A percentile compares a stretch with the other conserved stretches of the same genome.
Evolutionary conservation across 2,797 vertebrate genomes (phyloP).

Genomic region (Oreortyx pictus): DNA sequence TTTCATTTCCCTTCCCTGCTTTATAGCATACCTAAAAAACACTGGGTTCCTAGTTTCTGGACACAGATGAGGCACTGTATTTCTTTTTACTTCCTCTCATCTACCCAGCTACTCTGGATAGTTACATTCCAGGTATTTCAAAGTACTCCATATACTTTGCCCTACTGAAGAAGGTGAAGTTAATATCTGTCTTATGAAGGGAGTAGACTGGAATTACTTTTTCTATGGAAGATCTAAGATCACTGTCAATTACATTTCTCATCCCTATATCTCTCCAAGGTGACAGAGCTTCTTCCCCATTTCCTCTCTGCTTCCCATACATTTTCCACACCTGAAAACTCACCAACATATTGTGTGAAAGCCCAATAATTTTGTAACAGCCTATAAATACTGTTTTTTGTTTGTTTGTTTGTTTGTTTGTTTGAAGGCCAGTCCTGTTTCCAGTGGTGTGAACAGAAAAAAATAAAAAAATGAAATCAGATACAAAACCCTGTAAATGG

Average conservation of each 20-base stretch:
- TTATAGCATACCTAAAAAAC: background rate
- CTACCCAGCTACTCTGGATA: background rate
- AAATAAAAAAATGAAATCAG: background rate
- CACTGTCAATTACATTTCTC: background rate
- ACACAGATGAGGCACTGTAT: background rate
- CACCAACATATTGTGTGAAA: background rate
- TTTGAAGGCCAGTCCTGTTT: background rate
- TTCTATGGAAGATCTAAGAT: background rate
- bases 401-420: no score
- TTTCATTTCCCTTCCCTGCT: slow-evolving; percentile 18
- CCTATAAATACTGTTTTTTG: no score
- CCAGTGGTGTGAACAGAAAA: background rate
- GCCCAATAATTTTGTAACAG: background rate
- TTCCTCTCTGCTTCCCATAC: background rate
- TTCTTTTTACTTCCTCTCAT: background rate
- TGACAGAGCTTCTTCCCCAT: background rate
- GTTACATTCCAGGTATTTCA: background rate
- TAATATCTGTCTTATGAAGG: background rate
- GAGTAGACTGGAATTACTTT: background rate
- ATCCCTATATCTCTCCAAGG: background rate
- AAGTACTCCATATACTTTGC: background rate
- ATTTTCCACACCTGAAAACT: background rate
- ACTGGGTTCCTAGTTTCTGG: background rate
- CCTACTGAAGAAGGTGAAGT: background rate
- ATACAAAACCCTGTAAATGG: background rate